Evolutionary conservation across 2,113 vertebrate species (phyloP).

Genomic region (Pavo muticus): DNA sequence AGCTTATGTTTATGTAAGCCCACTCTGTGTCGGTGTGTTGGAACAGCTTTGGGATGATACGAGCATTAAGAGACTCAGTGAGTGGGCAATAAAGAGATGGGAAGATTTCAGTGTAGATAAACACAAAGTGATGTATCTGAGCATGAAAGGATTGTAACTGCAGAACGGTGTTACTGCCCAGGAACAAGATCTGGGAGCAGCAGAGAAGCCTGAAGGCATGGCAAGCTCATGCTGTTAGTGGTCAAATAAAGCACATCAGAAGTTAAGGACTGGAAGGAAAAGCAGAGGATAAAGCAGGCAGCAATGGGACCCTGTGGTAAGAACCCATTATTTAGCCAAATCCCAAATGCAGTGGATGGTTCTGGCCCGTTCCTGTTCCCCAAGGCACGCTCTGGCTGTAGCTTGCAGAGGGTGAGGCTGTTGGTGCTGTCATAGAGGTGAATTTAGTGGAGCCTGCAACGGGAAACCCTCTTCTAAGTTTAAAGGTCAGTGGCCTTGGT

Average conservation of each 20-base stretch:
- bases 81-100: background rate
- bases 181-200: background rate
- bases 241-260: background rate
- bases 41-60: background rate
- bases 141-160: background rate
- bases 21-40: accelerated
- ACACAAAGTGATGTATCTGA: background rate
- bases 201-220: background rate
- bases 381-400: background rate
- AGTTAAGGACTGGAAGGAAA: background rate
- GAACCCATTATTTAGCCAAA: background rate
- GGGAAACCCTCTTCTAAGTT: background rate
- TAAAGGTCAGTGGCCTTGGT: background rate
- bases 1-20: background rate
- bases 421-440: background rate
- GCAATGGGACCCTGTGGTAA: background rate
- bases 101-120: background rate
- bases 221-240: background rate
- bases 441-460: no score
- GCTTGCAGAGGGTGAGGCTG: background rate
- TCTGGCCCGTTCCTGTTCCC: background rate
- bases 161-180: background rate
- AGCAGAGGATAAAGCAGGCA: background rate
- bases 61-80: background rate
- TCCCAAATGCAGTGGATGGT: background rate